Evolutionary conservation across 1,140 invertebrate species (phyloP), one percentile per base, ranked within the genome.

Genomic region (Cepaea nemoralis): DNA sequence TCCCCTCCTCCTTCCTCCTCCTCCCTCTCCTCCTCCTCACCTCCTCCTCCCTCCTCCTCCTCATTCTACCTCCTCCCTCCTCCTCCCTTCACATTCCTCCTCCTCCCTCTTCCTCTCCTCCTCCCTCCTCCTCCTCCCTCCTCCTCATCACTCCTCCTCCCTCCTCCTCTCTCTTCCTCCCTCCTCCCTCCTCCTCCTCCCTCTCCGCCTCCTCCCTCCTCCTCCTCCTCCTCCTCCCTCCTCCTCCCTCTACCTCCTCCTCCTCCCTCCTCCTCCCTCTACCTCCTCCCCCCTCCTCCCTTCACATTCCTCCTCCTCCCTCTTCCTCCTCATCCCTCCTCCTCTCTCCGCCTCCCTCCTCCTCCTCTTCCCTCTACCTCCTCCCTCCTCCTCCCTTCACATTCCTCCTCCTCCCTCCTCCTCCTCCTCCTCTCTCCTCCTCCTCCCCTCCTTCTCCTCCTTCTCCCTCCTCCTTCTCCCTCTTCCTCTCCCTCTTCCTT

Each of bases 161-260:
- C 8, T 45, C 42, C 19, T 45, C 19, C 42, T 45, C 42, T 45
- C 42, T 45, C 42, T 45, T 24, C 24, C 37, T 71, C 37, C n/a
- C 27, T 71, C 27, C n/a, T 24, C n/a, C 27, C n/a, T n/a, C 37
- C 37, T 71, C 31, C 37, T n/a, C 37, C 69, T 71, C 69, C 37
- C 33, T 71, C 69, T 71, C 39, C 45, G 39, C 45, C 71, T 74
- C 75, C n/a, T 24, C n/a, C 55, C 5, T 12, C 59, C 75, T 77
- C 50, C 19, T 50, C 33, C 75, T 48, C 10, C 37, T 35, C 37
- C 33, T 71, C 22, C 37, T 35, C 37, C 31, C 37, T 35, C 37
- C 33, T 71, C 42, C 24, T 24, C 48, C 45, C 31, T 6, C 31
- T 42, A 45, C 73, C 48, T 42, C 48, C 16, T 75, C 45, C 48